phyloP scores from a whole-genome alignment of 1,140 invertebrate species.

The Panagrolaimus sp. region DNA sequence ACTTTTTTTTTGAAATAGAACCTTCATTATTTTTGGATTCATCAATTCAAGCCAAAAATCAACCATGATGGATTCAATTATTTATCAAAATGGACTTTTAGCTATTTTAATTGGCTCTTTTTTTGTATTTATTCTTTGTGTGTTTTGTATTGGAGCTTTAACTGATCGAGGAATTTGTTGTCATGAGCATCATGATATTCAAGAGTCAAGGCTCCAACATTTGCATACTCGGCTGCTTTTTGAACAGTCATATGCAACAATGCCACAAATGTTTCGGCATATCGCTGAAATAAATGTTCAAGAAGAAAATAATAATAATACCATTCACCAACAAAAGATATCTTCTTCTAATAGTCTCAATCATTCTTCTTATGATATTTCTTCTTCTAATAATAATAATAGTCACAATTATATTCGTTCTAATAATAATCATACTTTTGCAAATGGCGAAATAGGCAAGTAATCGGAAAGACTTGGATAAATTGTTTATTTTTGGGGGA shows the following conservation, averaged over 20 bases:
- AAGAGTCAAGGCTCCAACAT: neutral
- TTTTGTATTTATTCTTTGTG: slow-evolving; percentile 51
- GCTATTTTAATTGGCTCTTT: slow-evolving; percentile 47
- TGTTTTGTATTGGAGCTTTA: slow-evolving; percentile 49
- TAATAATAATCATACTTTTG: too few species aligned
- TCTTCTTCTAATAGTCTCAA: too few species aligned
- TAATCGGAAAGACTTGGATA: neutral
- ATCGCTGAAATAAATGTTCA: neutral
- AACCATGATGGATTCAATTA: slow-evolving; percentile 44
- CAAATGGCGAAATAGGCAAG: too few species aligned
- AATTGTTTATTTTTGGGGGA: neutral
- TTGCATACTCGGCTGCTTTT: neutral
- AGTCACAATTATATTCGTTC: too few species aligned
- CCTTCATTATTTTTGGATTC: too few species aligned
- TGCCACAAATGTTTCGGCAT: slow-evolving; percentile 4
- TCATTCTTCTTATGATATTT: too few species aligned
- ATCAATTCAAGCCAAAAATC: too few species aligned
- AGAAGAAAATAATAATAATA: too few species aligned
- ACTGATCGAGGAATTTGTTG: slow-evolving; percentile 47
- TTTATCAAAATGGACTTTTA: slow-evolving; percentile 47
- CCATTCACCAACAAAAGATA: too few species aligned
- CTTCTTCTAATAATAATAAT: too few species aligned
- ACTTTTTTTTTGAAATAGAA: too few species aligned
- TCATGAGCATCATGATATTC: slow-evolving; percentile 24
- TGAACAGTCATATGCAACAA: slow-evolving; percentile 2